Evolutionary conservation across 2,888 invertebrate species (phyloP), one percentile per base, ranked within the genome.

Genomic region (Drosophila pseudotalamancana): DNA sequence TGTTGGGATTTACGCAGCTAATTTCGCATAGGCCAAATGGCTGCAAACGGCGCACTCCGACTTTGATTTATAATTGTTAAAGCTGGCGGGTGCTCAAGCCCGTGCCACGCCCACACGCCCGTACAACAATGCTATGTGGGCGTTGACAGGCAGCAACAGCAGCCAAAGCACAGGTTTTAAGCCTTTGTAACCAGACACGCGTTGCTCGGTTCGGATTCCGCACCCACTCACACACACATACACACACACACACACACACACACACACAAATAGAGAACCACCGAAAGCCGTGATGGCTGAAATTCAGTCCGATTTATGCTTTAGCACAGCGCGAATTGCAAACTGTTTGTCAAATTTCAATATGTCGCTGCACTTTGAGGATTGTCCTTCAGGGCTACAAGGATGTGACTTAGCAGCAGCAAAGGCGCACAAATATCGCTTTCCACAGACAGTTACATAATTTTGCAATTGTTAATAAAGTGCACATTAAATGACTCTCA

Each of bases 1-100:
- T 84, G 88, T 84, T 86, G 83, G 88, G 84, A 84, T 70, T 87
- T 86, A 78, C 76, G 79, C 75, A 82, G 85, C 86, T 85, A 85
- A 87, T 87, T 83, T 85, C 65, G 70, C 86, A 75, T 85, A 82
- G 85, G 67, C 83, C 42, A 71, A 81, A 74, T 72, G 48, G 43
- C 50, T 27, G 48, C 70, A 84, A 85, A 68, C 49, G 62, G 62
- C 51, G 46, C 18, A 25, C 46, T 35, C 45, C 51, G 78, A 69
- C 82, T 87, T 83, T 83, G 88, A 83, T 87, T 87, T 83, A 83
- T 80, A 77, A 68, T 63, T 81, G 81, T 71, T 42, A 25, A 16
- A 21, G 18, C 34, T 16, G 11, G 12, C 34, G 19, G 11, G 12
- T 35, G 35, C 11, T 0, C 5, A 25, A 42, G n/a, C 2, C 27